Base-by-base conservation (phyloP, 2,797 vertebrate species). In the Acanthopagrus latus region DNA sequence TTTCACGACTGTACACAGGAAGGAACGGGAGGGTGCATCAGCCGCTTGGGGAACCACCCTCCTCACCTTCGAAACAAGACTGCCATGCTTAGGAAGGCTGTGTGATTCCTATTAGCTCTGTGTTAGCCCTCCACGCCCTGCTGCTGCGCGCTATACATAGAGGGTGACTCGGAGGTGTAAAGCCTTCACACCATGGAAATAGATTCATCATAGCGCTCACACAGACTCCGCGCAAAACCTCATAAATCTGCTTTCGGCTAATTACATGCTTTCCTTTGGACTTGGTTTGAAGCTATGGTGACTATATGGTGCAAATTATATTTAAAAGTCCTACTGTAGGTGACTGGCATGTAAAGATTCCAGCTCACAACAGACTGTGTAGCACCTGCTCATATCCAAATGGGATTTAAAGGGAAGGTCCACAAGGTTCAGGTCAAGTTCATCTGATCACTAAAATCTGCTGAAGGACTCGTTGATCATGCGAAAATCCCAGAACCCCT, bases 161-260 rank as follows among this genome's bases (percentile, higher is more conserved):
- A 80, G 64, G 46, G 54, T 83, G 88, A 83, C 88, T 83, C 51
- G 8, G 85, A 82, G 80, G 89, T 91, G 93, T 50, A 77, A 92
- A 90, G 83, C 64, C 69, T 80, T 92, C 87, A 55, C 89, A 89
- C 89, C 74, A 64, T 80, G 46, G 84, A 92, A 92, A 92, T 89
- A 93, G 90, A 92, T 89, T 82, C 71, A 88, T 77, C 87, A 80
- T 56, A 60, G 82, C 78, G 72, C 79, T 76, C 81, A 78, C 73
- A 77, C 63, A 72, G 59, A 21, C 48, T 1, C 67, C 1, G 69
- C 5, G 14, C 48, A 52, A 78, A 87, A 67, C 47, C 62, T 76
- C 81, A 75, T 66, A 67, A 84, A 87, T 88, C 74, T 63, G 71
- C 57, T 72, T 70, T 52, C 2, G 65, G 76, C 14, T 68, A 74